Percentiles rank a stretch among this genome's conserved stretches.
These are phyloP conservation scores for Spinus olivaceus DNA, from an alignment of 2,797 vertebrate genomes.

Conservation along the genomic window DNA sequence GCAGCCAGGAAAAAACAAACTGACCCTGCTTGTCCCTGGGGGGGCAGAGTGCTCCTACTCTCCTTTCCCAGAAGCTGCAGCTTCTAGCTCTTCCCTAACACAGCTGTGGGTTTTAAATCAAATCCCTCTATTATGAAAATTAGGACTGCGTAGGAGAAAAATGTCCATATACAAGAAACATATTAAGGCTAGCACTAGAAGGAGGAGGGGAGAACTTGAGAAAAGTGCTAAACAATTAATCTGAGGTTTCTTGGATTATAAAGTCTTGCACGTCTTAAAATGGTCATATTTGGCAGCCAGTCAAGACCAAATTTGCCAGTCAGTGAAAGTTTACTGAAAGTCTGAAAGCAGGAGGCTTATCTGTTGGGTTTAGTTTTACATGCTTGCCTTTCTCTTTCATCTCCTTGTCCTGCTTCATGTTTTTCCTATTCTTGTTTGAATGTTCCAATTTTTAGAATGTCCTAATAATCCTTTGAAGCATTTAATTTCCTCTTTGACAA, in stretches of 20 bases:
- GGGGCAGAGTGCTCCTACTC: neutral
- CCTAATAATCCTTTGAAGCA: slow-evolving; percentile 15
- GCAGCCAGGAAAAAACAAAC: neutral
- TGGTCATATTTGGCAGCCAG: neutral
- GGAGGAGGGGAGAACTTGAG: neutral
- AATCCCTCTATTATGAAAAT: neutral
- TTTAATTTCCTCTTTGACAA: slow-evolving; percentile 50
- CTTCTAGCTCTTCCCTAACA: neutral
- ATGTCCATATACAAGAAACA: neutral
- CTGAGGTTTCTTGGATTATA: neutral
- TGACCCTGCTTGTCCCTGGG: neutral
- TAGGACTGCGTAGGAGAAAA: neutral
- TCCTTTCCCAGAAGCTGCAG: neutral
- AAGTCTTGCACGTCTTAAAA: neutral
- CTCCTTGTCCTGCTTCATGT: neutral
- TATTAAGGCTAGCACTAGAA: neutral
- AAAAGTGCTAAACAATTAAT: neutral
- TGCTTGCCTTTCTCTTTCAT: neutral
- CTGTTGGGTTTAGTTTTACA: neutral
- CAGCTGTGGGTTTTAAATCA: neutral
- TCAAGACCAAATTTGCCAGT: neutral
- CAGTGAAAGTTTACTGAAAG: neutral
- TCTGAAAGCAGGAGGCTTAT: neutral
- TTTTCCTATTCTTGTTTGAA: neutral
- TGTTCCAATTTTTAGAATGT: neutral